A percentile compares a stretch with the other conserved stretches of the same genome.
Evolutionary conservation across 2,113 vertebrate species (phyloP).

Genomic region (Columbina picui): DNA sequence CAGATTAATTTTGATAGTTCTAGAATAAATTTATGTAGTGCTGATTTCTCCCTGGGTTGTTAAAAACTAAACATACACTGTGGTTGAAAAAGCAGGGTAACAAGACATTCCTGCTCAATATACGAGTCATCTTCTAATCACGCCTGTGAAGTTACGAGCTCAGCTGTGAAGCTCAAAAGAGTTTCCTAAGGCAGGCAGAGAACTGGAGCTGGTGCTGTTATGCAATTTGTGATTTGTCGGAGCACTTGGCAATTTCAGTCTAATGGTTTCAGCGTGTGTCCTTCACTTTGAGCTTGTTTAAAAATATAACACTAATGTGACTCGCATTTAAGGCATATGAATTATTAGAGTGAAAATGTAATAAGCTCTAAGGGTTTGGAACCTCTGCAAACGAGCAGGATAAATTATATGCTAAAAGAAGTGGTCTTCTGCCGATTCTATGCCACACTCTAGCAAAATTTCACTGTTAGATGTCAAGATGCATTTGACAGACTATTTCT

Average conservation of each 20-base stretch:
- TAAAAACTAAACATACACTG: background rate
- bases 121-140: background rate
- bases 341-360: constrained; percentile 22
- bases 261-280: background rate
- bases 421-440: background rate
- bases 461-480: constrained; percentile 12
- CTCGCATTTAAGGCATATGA: constrained; percentile 20
- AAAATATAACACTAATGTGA: background rate
- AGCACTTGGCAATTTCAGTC: background rate
- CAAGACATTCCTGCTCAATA: background rate
- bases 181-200: constrained; percentile 4
- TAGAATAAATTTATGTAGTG: background rate
- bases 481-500: constrained; percentile 16
- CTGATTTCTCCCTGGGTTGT: background rate
- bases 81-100: background rate
- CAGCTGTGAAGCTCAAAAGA: background rate
- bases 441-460: background rate
- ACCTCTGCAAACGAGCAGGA: background rate
- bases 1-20: background rate
- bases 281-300: background rate
- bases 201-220: background rate
- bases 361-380: background rate
- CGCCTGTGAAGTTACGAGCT: background rate
- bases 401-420: constrained; percentile 26
- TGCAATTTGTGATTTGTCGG: background rate